phyloP scores from a whole-genome alignment of 2,888 invertebrate species.

The Blera fallax region DNA sequence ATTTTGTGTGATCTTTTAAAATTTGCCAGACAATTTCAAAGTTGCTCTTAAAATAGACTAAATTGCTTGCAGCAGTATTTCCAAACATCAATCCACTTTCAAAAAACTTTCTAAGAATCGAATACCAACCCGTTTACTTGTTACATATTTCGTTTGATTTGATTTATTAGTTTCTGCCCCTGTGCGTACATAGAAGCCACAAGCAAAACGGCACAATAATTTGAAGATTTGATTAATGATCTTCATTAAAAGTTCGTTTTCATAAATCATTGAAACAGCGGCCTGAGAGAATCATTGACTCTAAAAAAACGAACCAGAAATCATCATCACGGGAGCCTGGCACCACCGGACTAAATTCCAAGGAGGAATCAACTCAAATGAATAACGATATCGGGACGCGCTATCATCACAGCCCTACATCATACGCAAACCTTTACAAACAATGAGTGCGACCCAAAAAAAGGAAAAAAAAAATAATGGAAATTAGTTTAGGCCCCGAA shows the following conservation, averaged over 20 bases:
- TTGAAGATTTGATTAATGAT: slow-evolving; percentile 71
- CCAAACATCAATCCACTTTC: background rate
- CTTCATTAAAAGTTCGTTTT: slow-evolving; percentile 72
- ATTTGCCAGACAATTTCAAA: background rate
- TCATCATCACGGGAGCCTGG: slow-evolving; percentile 38
- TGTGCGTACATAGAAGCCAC: slow-evolving; percentile 63
- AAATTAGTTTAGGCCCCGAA: slow-evolving; percentile 66
- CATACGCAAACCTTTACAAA: slow-evolving; percentile 32
- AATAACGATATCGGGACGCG: slow-evolving; percentile 64
- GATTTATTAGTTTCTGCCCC: slow-evolving; percentile 69
- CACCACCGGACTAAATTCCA: slow-evolving; percentile 41
- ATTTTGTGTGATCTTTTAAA: too few relatives aligned
- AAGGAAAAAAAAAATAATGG: slow-evolving; percentile 65
- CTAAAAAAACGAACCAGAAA: slow-evolving; percentile 18
- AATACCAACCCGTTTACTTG: slow-evolving; percentile 46
- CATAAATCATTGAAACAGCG: slow-evolving; percentile 64
- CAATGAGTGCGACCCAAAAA: slow-evolving; percentile 49
- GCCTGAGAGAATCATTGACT: slow-evolving; percentile 50
- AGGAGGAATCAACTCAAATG: slow-evolving; percentile 44
- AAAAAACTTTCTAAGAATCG: background rate
- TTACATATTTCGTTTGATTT: slow-evolving; percentile 50
- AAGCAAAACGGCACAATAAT: slow-evolving; percentile 70
- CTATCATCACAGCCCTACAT: slow-evolving; percentile 65
- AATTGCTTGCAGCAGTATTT: background rate
- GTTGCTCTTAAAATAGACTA: background rate